Base-by-base conservation (phyloP, 2,888 invertebrate genomes). In the Drosophila basisetae region DNA sequence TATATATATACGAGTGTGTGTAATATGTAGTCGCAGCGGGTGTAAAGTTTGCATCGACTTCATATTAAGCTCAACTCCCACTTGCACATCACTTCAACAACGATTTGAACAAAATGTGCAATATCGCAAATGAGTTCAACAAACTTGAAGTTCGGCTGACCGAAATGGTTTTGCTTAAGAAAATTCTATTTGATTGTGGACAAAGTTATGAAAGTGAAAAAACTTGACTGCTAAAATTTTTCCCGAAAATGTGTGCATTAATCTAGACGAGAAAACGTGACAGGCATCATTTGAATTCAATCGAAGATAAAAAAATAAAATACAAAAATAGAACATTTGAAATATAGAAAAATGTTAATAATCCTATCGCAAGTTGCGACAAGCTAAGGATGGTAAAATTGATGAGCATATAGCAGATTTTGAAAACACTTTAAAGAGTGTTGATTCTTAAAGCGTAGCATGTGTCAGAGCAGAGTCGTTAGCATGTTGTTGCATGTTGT, bases 391-490 rank as follows among this genome's bases (percentile, higher is more conserved):
- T 25, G 25, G 4, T 16, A 0, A 25, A 25, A 16, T 25, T 9
- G 16, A 16, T 47, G 22, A 13, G 22, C 43, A 22, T 22, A 4
- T 2, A 2, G 13, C 13, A 13, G 7, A 9, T 25, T 16, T 47
- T 16, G 25, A 22, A 47, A 9, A 1, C 7, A 47, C 16, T 47
- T 47, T 47, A 47, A 74, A 65, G 77, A 50, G 60, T 16, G 61
- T 47, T 35, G 50, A 55, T 49, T 59, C 41, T 68, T 64, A 59
- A 68, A 52, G 70, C n/a, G 43, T 22, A 43, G 50, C 63, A 76
- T 75, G 66, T 62, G 70, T 59, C 68, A 49, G 54, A 65, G 73
- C 64, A 60, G 73, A 76, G 79, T 79, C 79, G 72, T 79, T 79
- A 77, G 81, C 67, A 69, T 68, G 35, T 58, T 67, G 68, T 56